Evolutionary conservation across 1,140 invertebrate genomes (phyloP).

Genomic region (Zophobas atratus): DNA sequence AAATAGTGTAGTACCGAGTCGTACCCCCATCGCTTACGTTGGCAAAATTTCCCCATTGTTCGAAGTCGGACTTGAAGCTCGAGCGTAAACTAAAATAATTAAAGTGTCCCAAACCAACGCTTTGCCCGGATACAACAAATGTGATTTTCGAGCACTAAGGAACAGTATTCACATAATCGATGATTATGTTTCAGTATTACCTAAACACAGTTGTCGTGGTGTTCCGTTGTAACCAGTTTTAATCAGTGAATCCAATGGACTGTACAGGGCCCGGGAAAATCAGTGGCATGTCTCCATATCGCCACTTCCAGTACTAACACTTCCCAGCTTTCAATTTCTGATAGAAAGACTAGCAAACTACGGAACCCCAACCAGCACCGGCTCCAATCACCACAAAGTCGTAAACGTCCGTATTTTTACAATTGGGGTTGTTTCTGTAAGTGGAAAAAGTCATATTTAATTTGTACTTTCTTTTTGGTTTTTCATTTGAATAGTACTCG

Average conservation of each 20-base stretch:
- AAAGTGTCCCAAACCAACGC: conserved; percentile 77
- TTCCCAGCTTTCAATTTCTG: conserved; percentile 67
- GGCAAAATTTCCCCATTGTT: conserved; percentile 75
- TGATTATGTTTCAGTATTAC: too few relatives aligned
- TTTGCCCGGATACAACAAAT: conserved; percentile 66
- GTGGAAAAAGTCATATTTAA: conserved; percentile 6
- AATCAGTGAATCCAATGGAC: conserved; percentile 2
- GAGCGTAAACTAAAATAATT: conserved; percentile 83
- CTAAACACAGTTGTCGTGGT: conserved; percentile 53
- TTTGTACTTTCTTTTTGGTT: background rate
- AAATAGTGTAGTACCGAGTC: conserved; percentile 75
- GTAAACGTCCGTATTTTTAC: conserved; percentile 4
- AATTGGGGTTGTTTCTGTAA: background rate
- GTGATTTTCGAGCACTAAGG: background rate
- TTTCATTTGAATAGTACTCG: conserved; percentile 4
- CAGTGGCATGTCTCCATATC: conserved; percentile 10
- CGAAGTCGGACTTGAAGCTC: conserved; percentile 79
- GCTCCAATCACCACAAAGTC: conserved; percentile 75
- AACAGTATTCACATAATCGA: too few relatives aligned
- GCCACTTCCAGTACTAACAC: conserved; percentile 74
- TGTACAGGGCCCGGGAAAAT: conserved; percentile 29
- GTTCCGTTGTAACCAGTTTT: conserved; percentile 45
- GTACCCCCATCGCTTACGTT: conserved; percentile 79
- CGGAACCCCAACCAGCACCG: conserved; percentile 77
- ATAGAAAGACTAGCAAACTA: conserved; percentile 74